Conservation (phyloP, 2,113 vertebrate genomes). For the Dendrocopos noguchii region DNA sequence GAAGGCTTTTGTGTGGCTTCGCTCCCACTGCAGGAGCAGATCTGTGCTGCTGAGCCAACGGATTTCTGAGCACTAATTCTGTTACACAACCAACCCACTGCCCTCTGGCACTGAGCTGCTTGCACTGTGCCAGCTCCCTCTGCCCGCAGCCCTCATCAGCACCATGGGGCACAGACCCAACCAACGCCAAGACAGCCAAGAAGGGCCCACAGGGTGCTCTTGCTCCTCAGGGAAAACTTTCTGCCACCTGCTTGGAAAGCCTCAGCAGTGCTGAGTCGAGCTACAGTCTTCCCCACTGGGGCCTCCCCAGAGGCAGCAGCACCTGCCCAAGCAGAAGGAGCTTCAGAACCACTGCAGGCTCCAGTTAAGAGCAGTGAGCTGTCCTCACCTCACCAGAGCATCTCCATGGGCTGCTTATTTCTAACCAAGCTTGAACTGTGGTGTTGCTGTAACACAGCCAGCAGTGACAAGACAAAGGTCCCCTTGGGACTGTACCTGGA, state of each 20-base stretch:
- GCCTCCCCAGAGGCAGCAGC: background rate
- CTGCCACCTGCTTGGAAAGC: background rate
- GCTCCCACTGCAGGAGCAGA: constrained; percentile 26
- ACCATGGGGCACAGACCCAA: rapidly evolving
- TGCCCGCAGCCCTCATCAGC: background rate
- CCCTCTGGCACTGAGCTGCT: background rate
- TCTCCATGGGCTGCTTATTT: background rate
- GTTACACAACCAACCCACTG: constrained; percentile 25
- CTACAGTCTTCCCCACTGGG: background rate
- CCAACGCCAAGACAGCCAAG: rapidly evolving
- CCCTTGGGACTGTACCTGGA: background rate
- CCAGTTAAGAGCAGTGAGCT: background rate
- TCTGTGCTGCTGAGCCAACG: background rate
- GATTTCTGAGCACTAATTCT: constrained; percentile 31
- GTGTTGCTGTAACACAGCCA: rapidly evolving
- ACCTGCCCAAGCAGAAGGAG: background rate
- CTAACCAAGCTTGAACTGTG: background rate
- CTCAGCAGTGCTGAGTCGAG: rapidly evolving
- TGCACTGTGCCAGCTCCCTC: rapidly evolving
- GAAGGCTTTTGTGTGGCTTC: constrained; percentile 19
- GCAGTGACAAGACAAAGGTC: background rate
- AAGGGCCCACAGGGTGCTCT: background rate
- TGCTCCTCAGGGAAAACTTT: background rate
- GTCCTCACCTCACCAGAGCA: background rate
- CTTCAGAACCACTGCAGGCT: too few species aligned